Conservation (phyloP, 2,113 vertebrate species). For the Triplophysa siluroides region DNA sequence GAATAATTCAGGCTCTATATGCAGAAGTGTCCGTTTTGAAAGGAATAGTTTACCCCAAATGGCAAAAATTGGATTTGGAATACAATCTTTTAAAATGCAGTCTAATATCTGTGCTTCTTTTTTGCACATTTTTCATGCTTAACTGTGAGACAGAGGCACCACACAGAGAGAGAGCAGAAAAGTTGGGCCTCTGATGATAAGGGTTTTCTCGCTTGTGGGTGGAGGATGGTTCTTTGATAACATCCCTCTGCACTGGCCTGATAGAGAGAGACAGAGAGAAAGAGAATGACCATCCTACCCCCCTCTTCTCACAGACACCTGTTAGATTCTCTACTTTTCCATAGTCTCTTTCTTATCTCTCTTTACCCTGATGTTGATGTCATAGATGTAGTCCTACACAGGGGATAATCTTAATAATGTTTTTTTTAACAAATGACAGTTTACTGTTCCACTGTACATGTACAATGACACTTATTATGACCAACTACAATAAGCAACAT, state of each 20-base stretch:
- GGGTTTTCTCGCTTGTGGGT: constrained; percentile 70
- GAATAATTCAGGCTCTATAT: background rate
- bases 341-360: constrained; percentile 1
- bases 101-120: background rate
- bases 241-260: constrained; percentile 63
- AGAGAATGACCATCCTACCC: constrained; percentile 50
- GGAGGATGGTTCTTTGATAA: constrained; percentile 70
- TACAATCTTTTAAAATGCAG: too few species aligned
- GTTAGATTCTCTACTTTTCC: constrained; percentile 33
- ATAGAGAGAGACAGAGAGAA: constrained; percentile 62
- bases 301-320: constrained; percentile 10
- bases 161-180: constrained; percentile 17
- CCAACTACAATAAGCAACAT: background rate
- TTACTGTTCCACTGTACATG: background rate
- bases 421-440: background rate
- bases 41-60: too few species aligned
- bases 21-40: too few species aligned
- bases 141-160: constrained; percentile 23
- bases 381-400: background rate
- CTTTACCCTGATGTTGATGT: background rate
- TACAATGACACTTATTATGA: constrained; percentile 1
- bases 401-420: background rate
- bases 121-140: background rate
- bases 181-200: constrained; percentile 71
- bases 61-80: too few species aligned